Evolutionary conservation across 2,888 invertebrate genomes (phyloP), one percentile per base, ranked within the genome.

Genomic region (Aporophyla lueneburgensis): DNA sequence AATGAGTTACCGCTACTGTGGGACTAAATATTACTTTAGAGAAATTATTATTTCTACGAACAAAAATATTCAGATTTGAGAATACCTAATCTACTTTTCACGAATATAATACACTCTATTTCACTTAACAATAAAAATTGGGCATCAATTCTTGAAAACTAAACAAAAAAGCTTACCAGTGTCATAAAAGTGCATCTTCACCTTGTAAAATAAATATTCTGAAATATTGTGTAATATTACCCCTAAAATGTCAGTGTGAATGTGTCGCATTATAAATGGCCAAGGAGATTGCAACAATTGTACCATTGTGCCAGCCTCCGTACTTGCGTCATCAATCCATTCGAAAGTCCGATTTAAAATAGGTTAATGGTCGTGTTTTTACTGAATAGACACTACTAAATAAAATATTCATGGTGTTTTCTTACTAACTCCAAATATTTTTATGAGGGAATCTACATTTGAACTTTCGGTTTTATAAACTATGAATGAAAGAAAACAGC

Each of bases 311-410:
- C 93, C 94, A 93, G 93, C 91, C 91, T 92, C 90, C 89, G 88
- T 89, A 86, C 90, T 93, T 92, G 90, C 92, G 93, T 94, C 94
- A 94, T 93, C 92, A 91, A 91, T 93, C 92, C 92, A 91, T 94
- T 92, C 90, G 91, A 93, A 94, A 95, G 92, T 93, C 91, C 93
- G 91, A 95, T 95, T 94, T 94, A 94, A 95, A 95, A 94, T 95
- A 93, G 95, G 95, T 93, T 95, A 95, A 94, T 92, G 93, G 90
- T 88, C 87, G 84, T 91, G 92, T 93, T 94, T 94, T 94, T 93
- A 91, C 91, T 88, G 90, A 93, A 92, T 90, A 92, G 90, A 87
- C 91, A 91, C 89, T 89, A 86, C 87, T 89, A 88, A 91, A 93
- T 92, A 91, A 91, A 91, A 91, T 90, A 91, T 90, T 90, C 89